These are phyloP conservation scores for Coracias cyanogaster DNA, from an alignment of 2,797 vertebrate genomes.

Conservation along the genomic window DNA sequence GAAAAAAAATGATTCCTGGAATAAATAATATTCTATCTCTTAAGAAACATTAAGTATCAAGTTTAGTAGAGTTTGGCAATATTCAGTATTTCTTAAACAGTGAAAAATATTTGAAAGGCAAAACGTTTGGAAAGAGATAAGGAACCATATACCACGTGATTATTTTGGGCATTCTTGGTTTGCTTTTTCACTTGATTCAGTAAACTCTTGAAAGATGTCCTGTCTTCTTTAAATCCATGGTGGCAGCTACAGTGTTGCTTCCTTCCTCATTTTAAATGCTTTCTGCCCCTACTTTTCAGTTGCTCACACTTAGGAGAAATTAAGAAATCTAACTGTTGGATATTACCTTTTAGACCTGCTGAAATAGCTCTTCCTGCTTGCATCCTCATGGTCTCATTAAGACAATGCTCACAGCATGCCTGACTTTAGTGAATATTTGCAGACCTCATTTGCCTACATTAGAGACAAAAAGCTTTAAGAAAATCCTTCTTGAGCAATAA, in stretches of 20 bases:
- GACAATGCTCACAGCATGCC: conserved; percentile 78
- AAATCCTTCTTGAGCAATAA: conserved; percentile 67
- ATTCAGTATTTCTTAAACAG: not conserved
- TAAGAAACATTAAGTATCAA: not conserved
- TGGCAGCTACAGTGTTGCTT: conserved; percentile 22
- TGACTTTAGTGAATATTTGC: conserved; percentile 80
- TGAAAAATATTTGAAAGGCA: not conserved
- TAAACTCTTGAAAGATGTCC: conserved; percentile 50
- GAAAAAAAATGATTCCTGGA: not conserved
- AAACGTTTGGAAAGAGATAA: not conserved
- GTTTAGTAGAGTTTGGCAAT: not conserved
- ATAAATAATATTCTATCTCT: not conserved
- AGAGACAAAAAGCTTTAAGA: conserved; percentile 72
- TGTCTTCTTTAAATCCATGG: conserved; percentile 53
- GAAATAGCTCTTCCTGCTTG: conserved; percentile 77
- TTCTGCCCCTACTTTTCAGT: conserved; percentile 58
- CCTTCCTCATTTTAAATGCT: conserved; percentile 69
- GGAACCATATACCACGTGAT: not conserved
- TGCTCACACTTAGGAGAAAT: conserved; percentile 78
- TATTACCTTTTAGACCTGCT: conserved; percentile 75
- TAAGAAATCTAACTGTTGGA: conserved; percentile 76
- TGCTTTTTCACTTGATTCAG: conserved; percentile 18
- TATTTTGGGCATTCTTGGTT: not conserved
- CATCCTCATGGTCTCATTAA: conserved; percentile 82
- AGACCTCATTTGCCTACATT: conserved; percentile 85